Percentiles rank a stretch among this genome's conserved stretches.
phyloP scores from a whole-genome alignment of 2,113 vertebrate species.

The Forbesichthys agassizii region DNA sequence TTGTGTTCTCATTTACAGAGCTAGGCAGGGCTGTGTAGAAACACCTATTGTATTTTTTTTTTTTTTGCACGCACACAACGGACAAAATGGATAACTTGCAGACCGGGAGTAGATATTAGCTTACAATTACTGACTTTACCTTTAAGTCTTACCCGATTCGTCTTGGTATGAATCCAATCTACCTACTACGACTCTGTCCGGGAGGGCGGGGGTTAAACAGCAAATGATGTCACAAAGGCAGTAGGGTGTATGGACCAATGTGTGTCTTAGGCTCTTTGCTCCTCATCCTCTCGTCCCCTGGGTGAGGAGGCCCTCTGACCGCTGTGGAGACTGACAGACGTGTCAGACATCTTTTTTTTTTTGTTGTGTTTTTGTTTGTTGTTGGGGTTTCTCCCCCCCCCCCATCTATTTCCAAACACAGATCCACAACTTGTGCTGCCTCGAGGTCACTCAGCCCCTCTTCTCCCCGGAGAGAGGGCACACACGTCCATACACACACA shows the following conservation, averaged over 20 bases:
- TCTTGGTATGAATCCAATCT: neutral
- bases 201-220: neutral
- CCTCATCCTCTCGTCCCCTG: conserved; percentile 25
- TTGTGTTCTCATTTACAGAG: too few relatives aligned
- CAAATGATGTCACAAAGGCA: conserved; percentile 6
- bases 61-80: too few relatives aligned
- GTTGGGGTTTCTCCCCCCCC: neutral
- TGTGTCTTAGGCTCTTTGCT: conserved; percentile 29
- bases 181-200: too few relatives aligned
- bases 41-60: too few relatives aligned
- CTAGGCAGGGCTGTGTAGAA: too few relatives aligned
- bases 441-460: conserved; percentile 38
- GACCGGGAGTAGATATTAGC: too few relatives aligned
- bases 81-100: too few relatives aligned
- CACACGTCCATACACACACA: conserved; percentile 10
- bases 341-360: conserved; percentile 38
- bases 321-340: conserved; percentile 55
- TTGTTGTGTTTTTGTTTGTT: too few relatives aligned
- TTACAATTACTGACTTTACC: too few relatives aligned
- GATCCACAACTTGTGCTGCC: conserved; percentile 49
- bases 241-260: conserved; percentile 31
- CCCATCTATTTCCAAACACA: conserved; percentile 65
- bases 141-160: neutral
- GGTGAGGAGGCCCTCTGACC: conserved; percentile 44
- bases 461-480: too few relatives aligned